phyloP scores from a whole-genome alignment of 2,888 invertebrate species.

The Melinaea menophilus region DNA sequence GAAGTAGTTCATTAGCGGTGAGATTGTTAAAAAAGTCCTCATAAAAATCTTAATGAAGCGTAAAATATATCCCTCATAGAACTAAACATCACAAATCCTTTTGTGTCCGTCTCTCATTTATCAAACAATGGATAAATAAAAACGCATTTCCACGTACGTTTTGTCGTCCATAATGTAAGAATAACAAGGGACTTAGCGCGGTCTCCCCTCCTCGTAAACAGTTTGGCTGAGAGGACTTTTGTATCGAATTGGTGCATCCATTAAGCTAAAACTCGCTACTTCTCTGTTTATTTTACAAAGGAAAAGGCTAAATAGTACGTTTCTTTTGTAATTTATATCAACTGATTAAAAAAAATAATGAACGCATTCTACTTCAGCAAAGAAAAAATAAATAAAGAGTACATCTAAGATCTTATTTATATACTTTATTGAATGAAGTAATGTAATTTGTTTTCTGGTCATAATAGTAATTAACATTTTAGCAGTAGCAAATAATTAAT shows the following conservation, averaged over 20 bases:
- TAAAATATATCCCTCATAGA: conserved; percentile 12
- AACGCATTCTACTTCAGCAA: too few relatives aligned
- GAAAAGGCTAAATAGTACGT: conserved; percentile 25
- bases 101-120: conserved; percentile 34
- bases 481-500: background rate
- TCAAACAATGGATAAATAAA: conserved; percentile 50
- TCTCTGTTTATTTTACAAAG: conserved; percentile 49
- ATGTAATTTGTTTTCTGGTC: background rate
- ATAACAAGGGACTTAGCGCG: conserved; percentile 50
- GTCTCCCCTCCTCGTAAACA: conserved; percentile 51
- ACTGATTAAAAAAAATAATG: background rate
- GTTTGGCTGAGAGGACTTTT: conserved; percentile 48
- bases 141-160: conserved; percentile 51
- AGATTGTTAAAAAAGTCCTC: conserved; percentile 16
- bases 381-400: background rate
- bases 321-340: background rate
- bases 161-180: conserved; percentile 60
- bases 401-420: background rate
- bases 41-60: conserved; percentile 11
- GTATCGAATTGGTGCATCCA: conserved; percentile 47
- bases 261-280: conserved; percentile 45
- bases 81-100: conserved; percentile 27
- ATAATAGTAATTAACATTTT: background rate
- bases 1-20: too few relatives aligned
- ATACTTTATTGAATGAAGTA: background rate